phyloP scores from a whole-genome alignment of 2,797 vertebrate species.

The Cyprinodon diabolis region DNA sequence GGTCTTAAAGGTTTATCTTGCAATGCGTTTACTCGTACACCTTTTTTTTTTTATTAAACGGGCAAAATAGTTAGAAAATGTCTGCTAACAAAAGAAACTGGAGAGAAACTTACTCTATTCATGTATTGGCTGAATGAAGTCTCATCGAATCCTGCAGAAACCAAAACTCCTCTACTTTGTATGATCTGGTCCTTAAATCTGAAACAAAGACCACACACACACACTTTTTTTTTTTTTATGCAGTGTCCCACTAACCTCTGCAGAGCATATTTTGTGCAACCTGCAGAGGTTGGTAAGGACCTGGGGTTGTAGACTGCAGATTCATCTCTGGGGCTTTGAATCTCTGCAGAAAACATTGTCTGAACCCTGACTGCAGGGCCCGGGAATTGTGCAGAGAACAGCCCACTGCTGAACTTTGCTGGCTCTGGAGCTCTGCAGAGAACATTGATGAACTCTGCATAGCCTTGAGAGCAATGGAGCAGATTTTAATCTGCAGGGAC shows the following conservation, averaged over 20 bases:
- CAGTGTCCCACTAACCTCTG: not conserved
- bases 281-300: no score
- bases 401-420: no score
- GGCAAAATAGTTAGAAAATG: not conserved
- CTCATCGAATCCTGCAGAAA: constrained; percentile 76
- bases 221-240: no score
- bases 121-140: constrained; percentile 71
- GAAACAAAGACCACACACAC: constrained; percentile 22
- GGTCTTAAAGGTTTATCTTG: not conserved
- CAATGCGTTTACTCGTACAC: not conserved
- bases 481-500: not conserved
- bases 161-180: constrained; percentile 65
- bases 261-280: not conserved
- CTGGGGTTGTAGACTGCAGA: no score
- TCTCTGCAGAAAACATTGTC: no score
- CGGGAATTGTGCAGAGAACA: no score
- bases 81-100: not conserved
- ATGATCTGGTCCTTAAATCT: constrained; percentile 77
- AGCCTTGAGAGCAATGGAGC: no score
- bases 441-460: no score
- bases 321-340: no score
- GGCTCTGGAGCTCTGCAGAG: no score
- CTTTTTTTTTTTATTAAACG: not conserved
- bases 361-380: no score
- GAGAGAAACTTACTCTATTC: constrained; percentile 59